phyloP scores from a whole-genome alignment of 2,113 vertebrate genomes.

The Okapia johnstoni region DNA sequence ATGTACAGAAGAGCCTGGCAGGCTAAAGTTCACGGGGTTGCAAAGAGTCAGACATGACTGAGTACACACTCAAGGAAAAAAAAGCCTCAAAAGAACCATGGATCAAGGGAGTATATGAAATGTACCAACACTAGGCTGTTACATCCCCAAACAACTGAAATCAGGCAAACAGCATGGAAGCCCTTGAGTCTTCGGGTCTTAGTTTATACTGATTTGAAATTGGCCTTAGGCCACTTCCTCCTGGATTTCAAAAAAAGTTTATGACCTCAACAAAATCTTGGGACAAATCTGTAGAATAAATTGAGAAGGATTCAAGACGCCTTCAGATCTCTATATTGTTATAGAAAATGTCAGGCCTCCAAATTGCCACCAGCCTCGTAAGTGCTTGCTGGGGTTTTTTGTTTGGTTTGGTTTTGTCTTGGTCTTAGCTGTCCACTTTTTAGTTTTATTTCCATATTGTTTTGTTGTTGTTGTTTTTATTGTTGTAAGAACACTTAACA shows the following conservation, averaged over 20 bases:
- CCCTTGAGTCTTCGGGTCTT: neutral
- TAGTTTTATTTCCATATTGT: neutral
- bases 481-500: neutral
- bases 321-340: neutral
- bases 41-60: neutral
- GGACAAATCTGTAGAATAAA: neutral
- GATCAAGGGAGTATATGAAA: neutral
- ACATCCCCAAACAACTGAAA: neutral
- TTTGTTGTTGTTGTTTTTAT: neutral
- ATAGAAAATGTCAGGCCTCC: neutral
- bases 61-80: neutral
- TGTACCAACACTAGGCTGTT: neutral
- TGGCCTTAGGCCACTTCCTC: neutral
- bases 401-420: neutral
- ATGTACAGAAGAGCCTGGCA: neutral
- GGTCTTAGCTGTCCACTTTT: neutral
- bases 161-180: neutral
- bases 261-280: neutral
- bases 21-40: neutral
- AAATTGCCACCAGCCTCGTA: neutral
- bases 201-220: neutral
- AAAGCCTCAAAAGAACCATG: neutral
- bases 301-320: neutral
- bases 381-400: neutral
- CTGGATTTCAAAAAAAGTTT: neutral